Evolutionary conservation across 2,113 vertebrate species (phyloP).

Genomic region (Mastomys natalensis): DNA sequence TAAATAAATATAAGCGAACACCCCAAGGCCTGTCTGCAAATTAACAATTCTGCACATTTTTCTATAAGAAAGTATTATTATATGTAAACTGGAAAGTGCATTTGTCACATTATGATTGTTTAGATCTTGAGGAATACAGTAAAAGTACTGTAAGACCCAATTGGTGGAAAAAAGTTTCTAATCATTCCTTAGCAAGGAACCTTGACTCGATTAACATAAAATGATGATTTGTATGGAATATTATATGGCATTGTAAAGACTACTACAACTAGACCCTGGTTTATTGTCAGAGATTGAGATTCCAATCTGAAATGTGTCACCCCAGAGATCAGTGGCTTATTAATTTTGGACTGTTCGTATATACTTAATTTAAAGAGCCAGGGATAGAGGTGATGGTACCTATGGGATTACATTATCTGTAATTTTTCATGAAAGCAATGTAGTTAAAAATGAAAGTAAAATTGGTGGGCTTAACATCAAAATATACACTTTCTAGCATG

Average conservation of each 20-base stretch:
- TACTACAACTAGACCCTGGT: too few relatives aligned
- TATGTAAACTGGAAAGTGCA: neutral
- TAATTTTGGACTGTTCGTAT: neutral
- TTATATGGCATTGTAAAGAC: neutral
- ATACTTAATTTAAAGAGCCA: neutral
- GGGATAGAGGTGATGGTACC: neutral
- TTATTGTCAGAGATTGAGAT: neutral
- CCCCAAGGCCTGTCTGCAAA: neutral
- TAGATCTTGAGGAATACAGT: neutral
- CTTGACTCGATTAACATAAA: neutral
- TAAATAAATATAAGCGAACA: neutral
- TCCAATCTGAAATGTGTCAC: neutral
- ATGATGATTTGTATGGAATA: neutral
- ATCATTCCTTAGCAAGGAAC: neutral
- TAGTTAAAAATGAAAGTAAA: neutral
- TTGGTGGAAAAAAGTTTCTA: neutral
- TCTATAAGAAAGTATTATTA: neutral
- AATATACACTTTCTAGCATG: neutral
- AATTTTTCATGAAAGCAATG: neutral
- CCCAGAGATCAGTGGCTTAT: neutral
- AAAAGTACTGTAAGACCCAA: neutral
- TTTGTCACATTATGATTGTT: neutral
- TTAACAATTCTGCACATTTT: slow-evolving; percentile 9
- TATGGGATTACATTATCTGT: neutral
- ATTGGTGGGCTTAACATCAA: neutral